Base-by-base conservation (phyloP, 1,140 invertebrate species). In the Pseudobourletiella spinata region DNA sequence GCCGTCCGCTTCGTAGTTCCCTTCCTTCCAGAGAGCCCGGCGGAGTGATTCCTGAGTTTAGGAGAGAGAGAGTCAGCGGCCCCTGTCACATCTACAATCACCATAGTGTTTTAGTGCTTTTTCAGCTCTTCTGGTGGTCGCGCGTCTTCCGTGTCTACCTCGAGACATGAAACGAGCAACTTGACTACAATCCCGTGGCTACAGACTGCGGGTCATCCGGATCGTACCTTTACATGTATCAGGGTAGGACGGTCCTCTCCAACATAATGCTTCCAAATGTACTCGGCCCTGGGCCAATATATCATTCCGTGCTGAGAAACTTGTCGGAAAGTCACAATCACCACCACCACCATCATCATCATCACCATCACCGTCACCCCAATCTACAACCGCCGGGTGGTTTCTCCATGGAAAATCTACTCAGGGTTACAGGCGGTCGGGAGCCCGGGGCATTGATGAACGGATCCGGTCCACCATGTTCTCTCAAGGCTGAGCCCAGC, bases 221-320 rank as follows among this genome's bases (percentile, higher is more conserved):
- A n/a, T n/a, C n/a, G n/a, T n/a, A n/a, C n/a, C n/a, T n/a, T n/a
- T n/a, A n/a, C n/a, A n/a, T n/a, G n/a, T n/a, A n/a, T n/a, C n/a
- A n/a, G n/a, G n/a, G n/a, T n/a, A n/a, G n/a, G n/a, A n/a, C n/a
- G n/a, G n/a, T n/a, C n/a, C n/a, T n/a, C n/a, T n/a, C n/a, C n/a
- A n/a, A n/a, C n/a, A n/a, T n/a, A 30, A 67, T 67, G 65, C 61
- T 67, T 22, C 65, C 65, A 16, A 61, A 61, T 58, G 52, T 67
- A 14, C 55, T 67, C 18, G 43, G 44, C 30, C 61, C 65, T 16
- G 59, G 54, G 44, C 65, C 65, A 43, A 20, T 67, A 4, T 67
- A 64, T 50, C 57, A 63, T 48, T 67, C 65, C 3, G 57, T 67
- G 16, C 32, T 67, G 15, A 63, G 55, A 25, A 61, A 61, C 54